Evolutionary conservation across 2,888 invertebrate species (phyloP).

Genomic region (Dysmachus trigonus): DNA sequence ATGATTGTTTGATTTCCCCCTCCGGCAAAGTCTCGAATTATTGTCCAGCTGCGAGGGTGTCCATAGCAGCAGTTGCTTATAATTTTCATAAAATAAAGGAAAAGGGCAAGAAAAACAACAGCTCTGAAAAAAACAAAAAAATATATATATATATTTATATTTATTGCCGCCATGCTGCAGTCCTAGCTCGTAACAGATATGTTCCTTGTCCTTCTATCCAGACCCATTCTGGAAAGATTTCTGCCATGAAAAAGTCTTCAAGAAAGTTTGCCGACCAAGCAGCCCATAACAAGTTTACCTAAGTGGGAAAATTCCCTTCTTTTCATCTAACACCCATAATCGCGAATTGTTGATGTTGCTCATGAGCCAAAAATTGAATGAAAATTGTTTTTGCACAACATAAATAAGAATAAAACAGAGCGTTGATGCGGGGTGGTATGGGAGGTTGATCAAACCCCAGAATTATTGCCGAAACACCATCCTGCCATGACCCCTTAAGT

Average conservation of each 20-base stretch:
- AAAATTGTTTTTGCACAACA: slow-evolving; percentile 32
- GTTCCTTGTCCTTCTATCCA: background rate
- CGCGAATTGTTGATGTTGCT: slow-evolving; percentile 39
- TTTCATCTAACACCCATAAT: slow-evolving; percentile 36
- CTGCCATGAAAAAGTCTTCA: slow-evolving; percentile 34
- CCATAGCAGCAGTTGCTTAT: slow-evolving; percentile 5
- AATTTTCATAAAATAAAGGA: background rate
- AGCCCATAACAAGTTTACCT: slow-evolving; percentile 33
- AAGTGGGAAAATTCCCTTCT: slow-evolving; percentile 37
- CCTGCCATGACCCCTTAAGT: slow-evolving; percentile 13
- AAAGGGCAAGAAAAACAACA: background rate
- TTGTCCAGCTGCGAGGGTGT: background rate
- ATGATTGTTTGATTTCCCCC: background rate
- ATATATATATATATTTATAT: background rate
- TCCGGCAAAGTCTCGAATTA: background rate
- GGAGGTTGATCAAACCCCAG: slow-evolving; percentile 2
- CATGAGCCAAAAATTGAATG: slow-evolving; percentile 41
- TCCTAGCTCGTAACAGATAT: background rate
- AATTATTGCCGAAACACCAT: slow-evolving; percentile 33
- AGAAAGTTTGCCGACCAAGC: slow-evolving; percentile 25
- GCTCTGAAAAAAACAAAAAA: background rate
- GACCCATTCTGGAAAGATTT: background rate
- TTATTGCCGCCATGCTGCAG: background rate
- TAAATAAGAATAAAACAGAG: slow-evolving; percentile 23
- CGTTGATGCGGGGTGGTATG: background rate